phyloP scores from a whole-genome alignment of 2,113 vertebrate genomes.

The Panthera tigris region DNA sequence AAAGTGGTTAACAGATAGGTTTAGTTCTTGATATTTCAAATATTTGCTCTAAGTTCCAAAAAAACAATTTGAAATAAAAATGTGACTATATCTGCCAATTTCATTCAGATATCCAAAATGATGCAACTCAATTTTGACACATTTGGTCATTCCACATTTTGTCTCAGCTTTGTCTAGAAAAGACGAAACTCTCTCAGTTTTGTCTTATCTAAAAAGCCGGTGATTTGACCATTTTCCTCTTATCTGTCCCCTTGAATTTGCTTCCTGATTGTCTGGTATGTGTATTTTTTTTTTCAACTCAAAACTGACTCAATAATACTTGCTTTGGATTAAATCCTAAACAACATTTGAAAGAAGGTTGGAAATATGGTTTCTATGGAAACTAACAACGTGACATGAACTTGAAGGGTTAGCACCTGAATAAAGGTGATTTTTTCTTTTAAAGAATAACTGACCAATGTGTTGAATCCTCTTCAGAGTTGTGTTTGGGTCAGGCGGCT shows the following conservation, averaged over 20 bases:
- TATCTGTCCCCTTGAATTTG: not conserved
- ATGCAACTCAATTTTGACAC: constrained; percentile 14
- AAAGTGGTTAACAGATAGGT: not conserved
- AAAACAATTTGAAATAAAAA: not conserved
- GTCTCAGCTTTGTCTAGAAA: no score
- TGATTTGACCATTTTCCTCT: not conserved
- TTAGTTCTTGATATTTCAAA: constrained; percentile 12
- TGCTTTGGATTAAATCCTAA: not conserved
- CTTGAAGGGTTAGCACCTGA: not conserved
- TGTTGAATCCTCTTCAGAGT: not conserved
- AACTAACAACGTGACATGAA: not conserved
- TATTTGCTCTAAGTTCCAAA: not conserved
- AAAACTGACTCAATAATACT: not conserved
- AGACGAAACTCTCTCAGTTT: not conserved
- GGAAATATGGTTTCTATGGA: constrained; percentile 9
- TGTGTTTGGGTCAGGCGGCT: not conserved
- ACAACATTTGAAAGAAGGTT: constrained; percentile 3
- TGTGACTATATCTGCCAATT: not conserved
- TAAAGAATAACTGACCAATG: not conserved
- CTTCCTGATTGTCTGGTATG: not conserved
- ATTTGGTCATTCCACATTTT: not conserved
- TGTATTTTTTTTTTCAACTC: not conserved
- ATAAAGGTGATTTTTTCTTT: not conserved
- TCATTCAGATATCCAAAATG: not conserved
- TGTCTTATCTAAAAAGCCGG: not conserved